A percentile compares a stretch with the other conserved stretches of the same genome.
Conservation (phyloP, 1,140 invertebrate genomes). For the Drosophila erecta region DNA sequence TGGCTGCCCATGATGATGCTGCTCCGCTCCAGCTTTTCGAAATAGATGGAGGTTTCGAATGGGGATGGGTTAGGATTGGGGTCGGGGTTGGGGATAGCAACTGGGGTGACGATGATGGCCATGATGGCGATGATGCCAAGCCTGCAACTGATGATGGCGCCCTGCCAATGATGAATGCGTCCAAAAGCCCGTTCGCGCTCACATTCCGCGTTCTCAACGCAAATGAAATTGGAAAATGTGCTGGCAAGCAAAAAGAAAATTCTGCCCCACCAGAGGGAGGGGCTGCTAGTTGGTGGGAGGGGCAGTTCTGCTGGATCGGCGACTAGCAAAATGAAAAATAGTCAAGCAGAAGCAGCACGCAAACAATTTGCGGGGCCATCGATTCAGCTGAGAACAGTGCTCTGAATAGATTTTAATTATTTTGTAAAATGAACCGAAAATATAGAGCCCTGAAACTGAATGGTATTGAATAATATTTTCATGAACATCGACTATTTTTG, state of each 20-base stretch:
- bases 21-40: not conserved
- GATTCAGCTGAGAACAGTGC: conserved; percentile 50
- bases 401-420: not conserved
- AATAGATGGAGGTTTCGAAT: not conserved
- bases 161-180: conserved; percentile 75
- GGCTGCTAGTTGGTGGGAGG: not conserved
- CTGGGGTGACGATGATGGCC: conserved; percentile 9
- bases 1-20: conserved; percentile 34
- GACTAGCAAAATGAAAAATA: conserved; percentile 76
- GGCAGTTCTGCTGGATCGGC: conserved; percentile 33
- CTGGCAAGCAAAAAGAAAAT: conserved; percentile 78
- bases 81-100: not conserved
- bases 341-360: conserved; percentile 67
- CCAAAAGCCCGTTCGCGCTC: conserved; percentile 56
- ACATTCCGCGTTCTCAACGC: conserved; percentile 74
- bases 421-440: no score
- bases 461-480: no score
- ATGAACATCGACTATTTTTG: no score
- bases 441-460: not conserved
- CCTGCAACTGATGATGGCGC: conserved; percentile 41
- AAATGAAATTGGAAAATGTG: conserved; percentile 82
- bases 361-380: conserved; percentile 72
- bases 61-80: not conserved
- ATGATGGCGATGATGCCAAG: conserved; percentile 48
- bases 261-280: conserved; percentile 15